A percentile compares a stretch with the other conserved stretches of the same genome.
phyloP scores from a whole-genome alignment of 2,888 invertebrate species.

The Drosophila suboccidentalis region DNA sequence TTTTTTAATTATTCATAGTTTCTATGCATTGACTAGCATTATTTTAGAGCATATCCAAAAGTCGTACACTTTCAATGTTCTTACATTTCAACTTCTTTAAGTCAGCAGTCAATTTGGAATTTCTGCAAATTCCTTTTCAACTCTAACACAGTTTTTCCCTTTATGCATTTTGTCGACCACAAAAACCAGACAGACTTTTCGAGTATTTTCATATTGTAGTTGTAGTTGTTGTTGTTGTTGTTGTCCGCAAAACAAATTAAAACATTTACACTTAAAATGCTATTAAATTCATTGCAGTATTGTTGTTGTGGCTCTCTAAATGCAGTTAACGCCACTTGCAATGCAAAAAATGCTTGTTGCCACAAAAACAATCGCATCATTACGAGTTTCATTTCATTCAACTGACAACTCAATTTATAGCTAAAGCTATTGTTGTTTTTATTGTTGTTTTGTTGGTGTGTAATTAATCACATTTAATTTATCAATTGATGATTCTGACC shows the following conservation, averaged over 20 bases:
- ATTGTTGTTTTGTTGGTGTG: conserved; percentile 11
- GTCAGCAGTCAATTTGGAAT: conserved; percentile 21
- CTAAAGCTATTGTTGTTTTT: conserved; percentile 1
- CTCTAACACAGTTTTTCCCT: conserved; percentile 21
- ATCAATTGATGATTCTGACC: conserved; percentile 22
- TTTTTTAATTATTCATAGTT: background rate
- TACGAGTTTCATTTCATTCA: conserved; percentile 16
- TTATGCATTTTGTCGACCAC: conserved; percentile 37
- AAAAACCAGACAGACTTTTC: conserved; percentile 26
- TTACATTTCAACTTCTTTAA: background rate
- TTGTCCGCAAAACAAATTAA: conserved; percentile 47
- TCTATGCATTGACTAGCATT: background rate
- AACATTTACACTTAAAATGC: conserved; percentile 40
- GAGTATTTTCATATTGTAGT: background rate
- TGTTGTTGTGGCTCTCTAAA: conserved; percentile 23
- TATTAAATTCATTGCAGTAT: conserved; percentile 20
- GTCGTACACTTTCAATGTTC: background rate
- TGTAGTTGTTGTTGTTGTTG: conserved; percentile 13
- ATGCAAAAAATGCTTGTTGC: conserved; percentile 14
- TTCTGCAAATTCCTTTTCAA: conserved; percentile 14
- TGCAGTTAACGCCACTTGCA: conserved; percentile 40
- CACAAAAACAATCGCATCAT: conserved; percentile 37
- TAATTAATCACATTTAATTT: conserved; percentile 57
- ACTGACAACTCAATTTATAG: conserved; percentile 26
- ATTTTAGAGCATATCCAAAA: background rate